These are phyloP conservation scores for Galeruca laticollis DNA, from an alignment of 2,888 invertebrate genomes.

Conservation along the genomic window DNA sequence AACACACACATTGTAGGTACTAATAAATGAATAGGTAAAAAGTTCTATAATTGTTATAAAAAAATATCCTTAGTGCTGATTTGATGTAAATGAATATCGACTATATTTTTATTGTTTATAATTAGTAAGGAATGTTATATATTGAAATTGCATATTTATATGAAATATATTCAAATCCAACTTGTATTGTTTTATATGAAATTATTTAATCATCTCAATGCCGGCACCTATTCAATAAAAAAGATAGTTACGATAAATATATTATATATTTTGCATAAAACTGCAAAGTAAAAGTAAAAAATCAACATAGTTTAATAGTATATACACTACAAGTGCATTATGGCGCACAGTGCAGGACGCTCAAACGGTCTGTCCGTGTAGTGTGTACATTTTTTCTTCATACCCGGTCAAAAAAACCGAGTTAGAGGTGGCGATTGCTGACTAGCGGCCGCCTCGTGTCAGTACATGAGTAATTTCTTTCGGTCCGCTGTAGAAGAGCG, in stretches of 20 bases:
- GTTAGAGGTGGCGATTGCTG: no score
- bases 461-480: no score
- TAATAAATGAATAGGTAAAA: background rate
- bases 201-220: background rate
- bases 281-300: background rate
- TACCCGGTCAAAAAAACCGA: no score
- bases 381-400: no score
- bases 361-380: no score
- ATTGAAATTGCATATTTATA: constrained; percentile 18
- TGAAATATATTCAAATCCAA: no score
- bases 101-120: constrained; percentile 12
- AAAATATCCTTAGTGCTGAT: constrained; percentile 7
- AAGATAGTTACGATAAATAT: no score
- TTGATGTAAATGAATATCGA: background rate
- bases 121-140: constrained; percentile 26
- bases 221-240: constrained; percentile 1
- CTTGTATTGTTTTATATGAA: background rate
- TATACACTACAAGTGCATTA: no score
- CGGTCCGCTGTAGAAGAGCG: no score
- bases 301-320: background rate
- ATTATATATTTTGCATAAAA: no score
- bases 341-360: no score
- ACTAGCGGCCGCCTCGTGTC: no score
- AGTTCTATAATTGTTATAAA: constrained; percentile 1
- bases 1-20: background rate